These are phyloP conservation scores for Drosophila quadrilineata DNA, from an alignment of 1,140 invertebrate species.

Conservation along the genomic window DNA sequence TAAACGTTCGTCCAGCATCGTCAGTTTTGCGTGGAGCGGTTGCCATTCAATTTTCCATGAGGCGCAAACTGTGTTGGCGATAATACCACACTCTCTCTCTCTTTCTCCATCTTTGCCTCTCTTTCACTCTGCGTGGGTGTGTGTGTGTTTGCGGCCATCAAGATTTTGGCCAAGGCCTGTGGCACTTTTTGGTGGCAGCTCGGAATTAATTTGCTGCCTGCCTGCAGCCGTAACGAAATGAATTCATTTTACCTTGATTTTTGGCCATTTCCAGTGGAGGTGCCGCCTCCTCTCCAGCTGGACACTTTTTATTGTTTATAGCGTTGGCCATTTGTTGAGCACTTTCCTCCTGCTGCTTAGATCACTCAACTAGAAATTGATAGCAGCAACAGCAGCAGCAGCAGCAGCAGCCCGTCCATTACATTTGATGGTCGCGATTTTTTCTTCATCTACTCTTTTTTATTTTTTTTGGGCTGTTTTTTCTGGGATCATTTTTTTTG, in stretches of 20 bases:
- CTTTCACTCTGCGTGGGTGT: too few species aligned
- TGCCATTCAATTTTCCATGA: conserved; percentile 40
- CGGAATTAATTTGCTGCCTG: conserved; percentile 65
- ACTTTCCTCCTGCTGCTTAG: conserved; percentile 59
- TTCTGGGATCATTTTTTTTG: too few species aligned
- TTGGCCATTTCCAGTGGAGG: conserved; percentile 27
- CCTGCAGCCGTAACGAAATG: conserved; percentile 61
- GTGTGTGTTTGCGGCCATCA: conserved; percentile 41
- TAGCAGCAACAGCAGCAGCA: too few species aligned
- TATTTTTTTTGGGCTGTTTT: too few species aligned
- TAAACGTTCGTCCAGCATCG: conserved; percentile 43
- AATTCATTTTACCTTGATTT: conserved; percentile 54
- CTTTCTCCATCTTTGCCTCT: too few species aligned
- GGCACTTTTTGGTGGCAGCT: conserved; percentile 13
- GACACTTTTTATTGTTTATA: conserved; percentile 57
- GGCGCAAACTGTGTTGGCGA: conserved; percentile 61
- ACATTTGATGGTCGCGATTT: conserved; percentile 66
- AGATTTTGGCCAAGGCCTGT: conserved; percentile 25
- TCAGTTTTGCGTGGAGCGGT: conserved; percentile 1
- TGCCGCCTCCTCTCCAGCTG: conserved; percentile 19
- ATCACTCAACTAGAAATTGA: conserved; percentile 72
- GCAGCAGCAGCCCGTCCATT: conserved; percentile 43
- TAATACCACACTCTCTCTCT: conserved; percentile 44
- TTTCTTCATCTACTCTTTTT: too few species aligned
- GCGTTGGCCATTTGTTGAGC: conserved; percentile 47